Evolutionary conservation across 2,113 vertebrate species (phyloP).

Genomic region (Aspiorhynchus laticeps): DNA sequence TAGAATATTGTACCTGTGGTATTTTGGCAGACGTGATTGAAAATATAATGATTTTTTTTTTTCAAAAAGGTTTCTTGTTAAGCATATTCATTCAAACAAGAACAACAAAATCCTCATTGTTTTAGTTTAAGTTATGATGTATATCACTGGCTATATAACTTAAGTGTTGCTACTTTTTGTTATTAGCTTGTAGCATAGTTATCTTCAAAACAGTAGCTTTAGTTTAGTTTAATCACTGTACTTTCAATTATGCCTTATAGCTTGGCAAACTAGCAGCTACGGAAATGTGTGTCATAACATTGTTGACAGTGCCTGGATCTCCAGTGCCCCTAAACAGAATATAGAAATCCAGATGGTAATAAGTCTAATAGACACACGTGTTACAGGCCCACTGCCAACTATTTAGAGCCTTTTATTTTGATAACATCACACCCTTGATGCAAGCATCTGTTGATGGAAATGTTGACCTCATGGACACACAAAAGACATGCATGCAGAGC

Average conservation of each 20-base stretch:
- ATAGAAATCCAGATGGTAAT: neutral
- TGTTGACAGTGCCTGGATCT: neutral
- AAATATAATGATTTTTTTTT: neutral
- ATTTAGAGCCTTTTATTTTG: constrained; percentile 28
- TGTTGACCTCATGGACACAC: neutral
- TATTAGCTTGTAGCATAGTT: neutral
- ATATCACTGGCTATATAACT: neutral
- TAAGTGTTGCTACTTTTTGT: neutral
- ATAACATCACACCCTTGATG: constrained; percentile 21
- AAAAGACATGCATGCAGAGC: constrained; percentile 9
- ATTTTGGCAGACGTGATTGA: neutral
- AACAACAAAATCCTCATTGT: neutral
- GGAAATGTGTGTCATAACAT: neutral
- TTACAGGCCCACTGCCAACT: neutral
- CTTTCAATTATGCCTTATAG: neutral
- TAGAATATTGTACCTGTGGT: neutral
- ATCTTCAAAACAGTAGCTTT: neutral
- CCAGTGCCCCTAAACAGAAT: neutral
- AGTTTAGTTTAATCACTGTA: neutral
- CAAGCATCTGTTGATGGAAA: constrained; percentile 26
- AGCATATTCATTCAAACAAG: neutral
- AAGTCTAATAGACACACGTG: neutral
- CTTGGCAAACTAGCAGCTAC: neutral
- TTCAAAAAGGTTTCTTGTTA: neutral
- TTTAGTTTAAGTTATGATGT: neutral